Evolutionary conservation across 1,140 invertebrate species (phyloP).

Genomic region (Psix sp.): DNA sequence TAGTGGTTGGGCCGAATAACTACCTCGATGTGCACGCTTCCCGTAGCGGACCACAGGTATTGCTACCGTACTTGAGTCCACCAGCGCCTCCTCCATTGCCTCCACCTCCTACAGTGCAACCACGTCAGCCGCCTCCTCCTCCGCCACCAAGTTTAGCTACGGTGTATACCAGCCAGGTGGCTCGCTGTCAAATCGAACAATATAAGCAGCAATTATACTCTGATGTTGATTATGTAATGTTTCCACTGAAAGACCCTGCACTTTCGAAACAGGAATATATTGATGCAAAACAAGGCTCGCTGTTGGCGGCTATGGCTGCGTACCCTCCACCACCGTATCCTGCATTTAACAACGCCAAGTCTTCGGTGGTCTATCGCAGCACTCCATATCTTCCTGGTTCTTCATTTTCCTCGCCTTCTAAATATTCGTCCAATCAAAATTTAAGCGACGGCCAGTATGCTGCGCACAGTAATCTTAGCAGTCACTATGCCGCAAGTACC

Average conservation of each 20-base stretch:
- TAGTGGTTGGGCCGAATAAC: slow-evolving; percentile 82
- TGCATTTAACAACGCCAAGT: slow-evolving; percentile 78
- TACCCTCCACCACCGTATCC: slow-evolving; percentile 79
- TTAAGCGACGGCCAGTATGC: slow-evolving; percentile 76
- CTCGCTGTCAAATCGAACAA: slow-evolving; percentile 86
- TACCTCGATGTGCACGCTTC: slow-evolving; percentile 82
- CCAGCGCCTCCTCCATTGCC: slow-evolving; percentile 77
- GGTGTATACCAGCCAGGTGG: slow-evolving; percentile 82
- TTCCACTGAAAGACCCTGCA: slow-evolving; percentile 90
- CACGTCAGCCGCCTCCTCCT: slow-evolving; percentile 73
- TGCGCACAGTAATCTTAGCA: slow-evolving; percentile 67
- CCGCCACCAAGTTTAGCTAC: slow-evolving; percentile 79
- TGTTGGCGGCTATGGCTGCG: slow-evolving; percentile 80
- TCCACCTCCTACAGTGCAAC: slow-evolving; percentile 67
- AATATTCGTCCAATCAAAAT: slow-evolving; percentile 86
- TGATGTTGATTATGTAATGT: slow-evolving; percentile 93
- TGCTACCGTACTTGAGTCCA: slow-evolving; percentile 80
- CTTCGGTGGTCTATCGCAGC: slow-evolving; percentile 85
- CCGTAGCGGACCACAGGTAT: slow-evolving; percentile 78
- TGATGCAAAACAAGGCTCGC: slow-evolving; percentile 87
- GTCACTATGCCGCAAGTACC: slow-evolving; percentile 72
- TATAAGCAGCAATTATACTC: slow-evolving; percentile 92
- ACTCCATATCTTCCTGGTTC: slow-evolving; percentile 85
- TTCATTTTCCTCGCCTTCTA: slow-evolving; percentile 79
- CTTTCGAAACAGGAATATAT: slow-evolving; percentile 93